phyloP scores from a whole-genome alignment of 1,140 invertebrate genomes.

The Sipha flava region DNA sequence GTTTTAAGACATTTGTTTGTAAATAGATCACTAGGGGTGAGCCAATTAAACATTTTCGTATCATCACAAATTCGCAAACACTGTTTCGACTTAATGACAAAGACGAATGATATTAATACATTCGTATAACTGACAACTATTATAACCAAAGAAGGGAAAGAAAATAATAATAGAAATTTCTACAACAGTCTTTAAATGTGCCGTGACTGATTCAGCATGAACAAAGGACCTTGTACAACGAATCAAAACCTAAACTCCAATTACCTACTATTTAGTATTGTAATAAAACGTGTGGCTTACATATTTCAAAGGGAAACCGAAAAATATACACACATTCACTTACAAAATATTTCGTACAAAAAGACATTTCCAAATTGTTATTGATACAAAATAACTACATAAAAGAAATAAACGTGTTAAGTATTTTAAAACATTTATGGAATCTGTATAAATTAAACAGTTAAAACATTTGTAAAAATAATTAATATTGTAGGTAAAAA shows the following conservation, averaged over 20 bases:
- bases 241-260: background rate
- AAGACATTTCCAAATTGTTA: background rate
- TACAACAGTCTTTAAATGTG: background rate
- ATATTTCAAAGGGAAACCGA: background rate
- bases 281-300: background rate
- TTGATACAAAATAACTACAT: background rate
- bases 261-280: background rate
- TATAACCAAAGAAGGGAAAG: background rate
- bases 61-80: background rate
- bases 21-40: background rate
- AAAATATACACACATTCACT: background rate
- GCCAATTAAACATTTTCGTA: conserved; percentile 25
- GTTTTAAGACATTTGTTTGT: conserved; percentile 8
- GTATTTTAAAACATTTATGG: too few species aligned
- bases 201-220: conserved; percentile 1
- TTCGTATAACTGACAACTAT: background rate
- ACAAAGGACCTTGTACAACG: background rate
- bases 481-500: too few species aligned
- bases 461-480: too few species aligned
- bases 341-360: background rate
- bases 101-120: background rate
- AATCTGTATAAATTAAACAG: too few species aligned
- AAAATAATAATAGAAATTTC: conserved; percentile 10
- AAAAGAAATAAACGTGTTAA: too few species aligned
- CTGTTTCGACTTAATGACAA: background rate